phyloP scores from a whole-genome alignment of 1,140 invertebrate genomes.

The Lepidotrigona ventralis region DNA sequence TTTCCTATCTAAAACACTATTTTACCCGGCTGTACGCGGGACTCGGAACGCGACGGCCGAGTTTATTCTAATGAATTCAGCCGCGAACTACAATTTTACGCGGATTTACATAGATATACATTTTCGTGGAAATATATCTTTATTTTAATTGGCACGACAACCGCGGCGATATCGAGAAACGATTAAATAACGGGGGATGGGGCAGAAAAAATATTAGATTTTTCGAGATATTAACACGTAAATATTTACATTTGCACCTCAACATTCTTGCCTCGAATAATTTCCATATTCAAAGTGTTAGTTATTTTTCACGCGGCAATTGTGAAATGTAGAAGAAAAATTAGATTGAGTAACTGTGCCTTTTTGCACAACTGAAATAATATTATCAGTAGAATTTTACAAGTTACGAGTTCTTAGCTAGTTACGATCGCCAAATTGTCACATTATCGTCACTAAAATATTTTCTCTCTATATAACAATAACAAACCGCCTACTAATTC shows the following conservation, averaged over 20 bases:
- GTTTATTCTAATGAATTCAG: conserved; percentile 47
- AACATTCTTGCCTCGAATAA: neutral
- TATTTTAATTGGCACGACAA: conserved; percentile 16
- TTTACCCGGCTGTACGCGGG: conserved; percentile 27
- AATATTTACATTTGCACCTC: neutral
- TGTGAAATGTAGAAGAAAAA: neutral
- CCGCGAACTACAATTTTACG: conserved; percentile 9
- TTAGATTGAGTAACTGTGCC: no score
- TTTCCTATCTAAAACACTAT: conserved; percentile 43
- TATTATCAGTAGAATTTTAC: neutral
- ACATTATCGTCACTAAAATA: neutral
- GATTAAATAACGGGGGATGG: neutral
- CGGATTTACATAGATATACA: conserved; percentile 34
- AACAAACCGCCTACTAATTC: neutral
- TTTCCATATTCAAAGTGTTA: neutral
- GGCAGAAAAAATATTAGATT: neutral
- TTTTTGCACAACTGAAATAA: neutral
- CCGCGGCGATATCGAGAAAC: neutral
- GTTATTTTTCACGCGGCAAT: neutral
- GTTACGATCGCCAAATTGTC: neutral
- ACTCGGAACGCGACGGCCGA: conserved; percentile 29
- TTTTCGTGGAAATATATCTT: conserved; percentile 17
- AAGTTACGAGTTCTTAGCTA: neutral
- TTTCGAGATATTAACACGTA: neutral
- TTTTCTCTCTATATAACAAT: neutral